Base-by-base conservation (phyloP, 2,888 invertebrate genomes). In the Drosophila planitibia region DNA sequence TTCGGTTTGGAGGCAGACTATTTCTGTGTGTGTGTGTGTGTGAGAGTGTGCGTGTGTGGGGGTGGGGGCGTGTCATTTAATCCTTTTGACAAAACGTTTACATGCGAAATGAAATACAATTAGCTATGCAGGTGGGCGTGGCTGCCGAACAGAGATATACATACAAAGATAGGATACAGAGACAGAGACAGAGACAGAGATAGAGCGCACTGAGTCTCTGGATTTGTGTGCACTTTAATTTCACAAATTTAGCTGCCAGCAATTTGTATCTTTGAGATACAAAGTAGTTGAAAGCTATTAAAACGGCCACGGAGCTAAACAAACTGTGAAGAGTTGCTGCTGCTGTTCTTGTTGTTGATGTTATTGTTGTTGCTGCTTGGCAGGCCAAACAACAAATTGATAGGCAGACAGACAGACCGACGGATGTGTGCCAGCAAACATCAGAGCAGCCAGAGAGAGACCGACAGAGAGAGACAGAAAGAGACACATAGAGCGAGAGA, bases 81-180 rank as follows among this genome's bases (percentile, higher is more conserved):
- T 90, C 89, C 89, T 85, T 81, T 91, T 83, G 88, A 86, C 91
- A 90, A 90, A 90, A 88, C 88, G 90, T 83, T 85, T 86, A 76
- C 83, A 77, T 79, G 75, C 68, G 73, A 77, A 75, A 81, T 77
- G 85, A 76, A 85, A 85, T 82, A 79, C 85, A 85, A 83, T 83
- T 86, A 80, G 85, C 74, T 32, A 73, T 65, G 73, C 69, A 77
- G 64, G 76, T 82, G 76, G 79, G 75, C 74, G 81, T 74, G 80
- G 78, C 60, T n/a, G 37, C n/a, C 44, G 19, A 51, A 59, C 6
- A 66, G n/a, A 47, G 32, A 37, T 6, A 41, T 22, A 55, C 16
- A 55, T 2, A 25, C 4, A 55, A 9, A 37, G 37, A 37, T 4
- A 55, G 25, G 35, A 53, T 39, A 32, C 28, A 28, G 28, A 28